These are phyloP conservation scores for Drosophila mauritiana DNA, from an alignment of 1,140 invertebrate species.

Conservation along the genomic window DNA sequence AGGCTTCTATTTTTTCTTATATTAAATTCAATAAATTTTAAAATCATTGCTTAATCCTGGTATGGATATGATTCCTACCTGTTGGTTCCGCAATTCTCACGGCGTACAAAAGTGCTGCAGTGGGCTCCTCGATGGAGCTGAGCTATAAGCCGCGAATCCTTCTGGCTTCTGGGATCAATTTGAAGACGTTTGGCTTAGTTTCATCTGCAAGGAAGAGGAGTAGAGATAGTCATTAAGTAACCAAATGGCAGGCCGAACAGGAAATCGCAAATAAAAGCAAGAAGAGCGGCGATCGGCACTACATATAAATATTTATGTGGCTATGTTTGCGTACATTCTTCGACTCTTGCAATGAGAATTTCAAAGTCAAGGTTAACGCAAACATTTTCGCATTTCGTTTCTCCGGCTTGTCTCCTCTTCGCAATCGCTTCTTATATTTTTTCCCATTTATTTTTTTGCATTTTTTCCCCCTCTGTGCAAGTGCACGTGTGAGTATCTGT, in stretches of 20 bases:
- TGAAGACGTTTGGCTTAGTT: background rate
- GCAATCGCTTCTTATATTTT: conserved; percentile 22
- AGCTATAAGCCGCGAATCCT: conserved; percentile 2
- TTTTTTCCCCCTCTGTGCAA: conserved; percentile 27
- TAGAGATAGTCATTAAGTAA: conserved; percentile 5
- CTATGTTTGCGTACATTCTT: conserved; percentile 41
- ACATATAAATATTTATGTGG: conserved; percentile 18
- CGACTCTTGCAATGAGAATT: conserved; percentile 73
- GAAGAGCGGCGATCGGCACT: background rate
- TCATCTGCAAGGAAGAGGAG: conserved; percentile 32
- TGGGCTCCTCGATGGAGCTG: conserved; percentile 34
- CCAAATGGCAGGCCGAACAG: conserved; percentile 19
- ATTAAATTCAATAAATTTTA: too few species aligned
- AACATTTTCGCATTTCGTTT: conserved; percentile 58
- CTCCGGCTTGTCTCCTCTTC: conserved; percentile 29
- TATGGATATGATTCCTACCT: conserved; percentile 31
- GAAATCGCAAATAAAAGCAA: conserved; percentile 42
- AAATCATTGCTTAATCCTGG: too few species aligned
- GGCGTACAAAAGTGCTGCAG: conserved; percentile 61
- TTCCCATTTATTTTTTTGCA: background rate
- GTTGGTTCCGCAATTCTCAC: conserved; percentile 82
- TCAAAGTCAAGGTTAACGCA: conserved; percentile 74
- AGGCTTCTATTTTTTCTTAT: too few species aligned
- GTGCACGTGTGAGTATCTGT: conserved; percentile 41
- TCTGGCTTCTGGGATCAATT: conserved; percentile 12